These are phyloP conservation scores for Brachionus paranguensis DNA, from an alignment of 1,140 invertebrate species.

Conservation along the genomic window DNA sequence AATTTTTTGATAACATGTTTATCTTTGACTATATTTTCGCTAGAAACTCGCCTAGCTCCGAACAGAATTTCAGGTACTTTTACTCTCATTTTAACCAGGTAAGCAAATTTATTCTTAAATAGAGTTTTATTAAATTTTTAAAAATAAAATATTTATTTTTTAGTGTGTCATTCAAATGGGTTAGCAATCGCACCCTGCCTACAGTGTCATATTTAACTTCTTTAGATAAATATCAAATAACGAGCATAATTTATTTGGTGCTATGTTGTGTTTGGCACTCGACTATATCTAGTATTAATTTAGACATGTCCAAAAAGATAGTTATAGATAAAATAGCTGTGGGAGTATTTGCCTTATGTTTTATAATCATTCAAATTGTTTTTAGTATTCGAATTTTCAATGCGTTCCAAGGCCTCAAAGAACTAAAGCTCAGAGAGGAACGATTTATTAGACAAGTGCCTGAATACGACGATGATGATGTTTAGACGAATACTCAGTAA, in stretches of 20 bases:
- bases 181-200: constrained; percentile 5
- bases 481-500: neutral
- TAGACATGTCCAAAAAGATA: constrained; percentile 9
- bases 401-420: neutral
- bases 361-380: constrained; percentile 26
- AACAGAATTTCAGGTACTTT: constrained; percentile 37
- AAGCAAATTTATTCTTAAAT: neutral
- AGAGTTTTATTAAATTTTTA: too few relatives aligned
- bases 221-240: constrained; percentile 35
- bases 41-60: neutral
- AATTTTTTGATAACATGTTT: constrained; percentile 29
- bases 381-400: constrained; percentile 13
- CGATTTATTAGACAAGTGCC: constrained; percentile 16
- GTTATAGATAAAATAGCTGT: constrained; percentile 25
- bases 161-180: constrained; percentile 24
- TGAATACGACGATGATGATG: constrained; percentile 18
- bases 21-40: constrained; percentile 27
- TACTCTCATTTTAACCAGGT: constrained; percentile 26
- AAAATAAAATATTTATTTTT: neutral
- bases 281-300: neutral
- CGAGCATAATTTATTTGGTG: constrained; percentile 29
- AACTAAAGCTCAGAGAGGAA: constrained; percentile 6
- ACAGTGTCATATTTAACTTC: constrained; percentile 40
- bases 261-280: constrained; percentile 10
- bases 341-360: neutral